Base-by-base conservation (phyloP, 2,888 invertebrate species). In the Eupithecia abbreviata region DNA sequence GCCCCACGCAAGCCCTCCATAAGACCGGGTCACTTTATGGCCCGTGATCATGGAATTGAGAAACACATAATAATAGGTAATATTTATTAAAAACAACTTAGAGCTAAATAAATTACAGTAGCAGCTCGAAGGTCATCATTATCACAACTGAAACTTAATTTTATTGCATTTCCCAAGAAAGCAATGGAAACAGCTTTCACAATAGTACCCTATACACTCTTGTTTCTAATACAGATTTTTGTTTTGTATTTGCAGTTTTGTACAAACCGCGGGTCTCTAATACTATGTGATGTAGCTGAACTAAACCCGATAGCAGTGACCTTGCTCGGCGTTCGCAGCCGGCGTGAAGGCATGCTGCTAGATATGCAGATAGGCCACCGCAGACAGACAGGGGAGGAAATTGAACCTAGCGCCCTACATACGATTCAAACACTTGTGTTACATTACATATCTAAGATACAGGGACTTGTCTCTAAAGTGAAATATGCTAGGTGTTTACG, bases 301-400 rank as follows among this genome's bases (percentile, higher is more conserved):
- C 55, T n/a, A 18, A 55, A 9, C 9, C 7, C 55, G 15, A 51
- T 15, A 51, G 51, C n/a, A 43, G 0, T 42, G 66, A 43, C 43
- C 67, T 43, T 43, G 67, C 45, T 4, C 7, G 42, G 10, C 43
- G 43, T 68, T n/a, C 10, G 43, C 43, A 13, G 67, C 67, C 30
- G 30, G 30, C 42, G 18, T 62, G 30, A 30, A 62, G 7, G 15
- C 15, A 15, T 10, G 67, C 42, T 18, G 15, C 67, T 43, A 68
- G 45, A 68, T 68, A 68, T 68, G 45, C 67, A n/a, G 67, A 68
- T 68, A 43, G 67, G 9, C 67, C n/a, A 45, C 45, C 45, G 18
- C 9, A 9, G 67, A 68, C 67, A 45, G 67, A 68, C 67, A 68
- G n/a, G 43, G 15, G 67, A 68, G 67, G 67, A 68, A 68, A 68